Evolutionary conservation across 2,113 vertebrate species (phyloP), one percentile per base, ranked within the genome.

Genomic region (Brachyistius frenatus): DNA sequence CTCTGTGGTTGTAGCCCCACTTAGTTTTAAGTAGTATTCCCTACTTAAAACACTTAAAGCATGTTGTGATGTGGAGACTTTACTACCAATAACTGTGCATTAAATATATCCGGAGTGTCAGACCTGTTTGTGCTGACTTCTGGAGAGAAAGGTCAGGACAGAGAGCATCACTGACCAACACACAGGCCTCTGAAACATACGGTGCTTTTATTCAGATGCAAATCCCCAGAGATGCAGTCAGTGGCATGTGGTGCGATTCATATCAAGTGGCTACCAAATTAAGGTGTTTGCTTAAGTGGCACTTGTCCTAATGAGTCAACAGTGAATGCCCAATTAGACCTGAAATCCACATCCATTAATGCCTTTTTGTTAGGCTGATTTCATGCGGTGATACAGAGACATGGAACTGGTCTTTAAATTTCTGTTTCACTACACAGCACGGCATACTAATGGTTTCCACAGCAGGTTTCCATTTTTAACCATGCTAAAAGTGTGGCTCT

Each of bases 251-350:
- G 16, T 64, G 30, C 69, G 50, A 88, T 85, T 89, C 77, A 89
- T 68, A 41, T 83, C 52, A 80, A 88, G 77, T 69, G 63, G 54
- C 68, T 61, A 2, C 61, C 56, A 50, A 84, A 79, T 81, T 56
- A 72, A 78, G 68, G 67, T 73, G 74, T 73, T 85, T 79, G 68
- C 74, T 73, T 44, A 66, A 87, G 82, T 75, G 63, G 78, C 66
- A 73, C 82, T 86, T 7, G 36, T 68, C 46, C 16, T 86, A 87
- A 87, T 82, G 77, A 87, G 66, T 82, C 72, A 65, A 56, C 33
- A 2, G 33, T 70, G 57, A 74, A 84, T 75, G 55, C 16, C 69
- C 68, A 71, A 78, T 86, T 86, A 83, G 66, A 55, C 39, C 36
- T 65, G 50, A 62, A 65, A 66, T 66, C 55, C 56, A 62, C 58